A percentile compares a stretch with the other conserved stretches of the same genome.
Evolutionary conservation across 2,113 vertebrate species (phyloP).

Genomic region (Pterocles orientalis): DNA sequence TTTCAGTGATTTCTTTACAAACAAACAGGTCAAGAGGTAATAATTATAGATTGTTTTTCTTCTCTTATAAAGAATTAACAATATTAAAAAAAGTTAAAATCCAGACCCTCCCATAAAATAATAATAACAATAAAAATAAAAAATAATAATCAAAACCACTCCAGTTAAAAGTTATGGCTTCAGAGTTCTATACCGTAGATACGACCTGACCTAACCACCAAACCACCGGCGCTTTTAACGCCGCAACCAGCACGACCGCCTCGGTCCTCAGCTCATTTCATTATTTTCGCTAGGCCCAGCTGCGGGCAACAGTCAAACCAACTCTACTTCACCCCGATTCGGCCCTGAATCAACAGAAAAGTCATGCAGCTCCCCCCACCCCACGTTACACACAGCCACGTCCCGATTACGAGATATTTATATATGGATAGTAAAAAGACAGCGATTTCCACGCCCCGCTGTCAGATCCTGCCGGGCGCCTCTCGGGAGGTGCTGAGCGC

Average conservation of each 20-base stretch:
- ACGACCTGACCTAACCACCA: slow-evolving; percentile 44
- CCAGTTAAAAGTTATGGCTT: slow-evolving; percentile 86
- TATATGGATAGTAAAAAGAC: slow-evolving; percentile 12
- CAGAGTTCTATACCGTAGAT: slow-evolving; percentile 65
- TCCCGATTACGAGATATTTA: slow-evolving; percentile 62
- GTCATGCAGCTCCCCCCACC: slow-evolving; percentile 62
- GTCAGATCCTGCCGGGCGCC: not conserved
- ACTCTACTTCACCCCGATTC: not conserved
- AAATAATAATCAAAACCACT: slow-evolving; percentile 64
- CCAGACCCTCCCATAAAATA: slow-evolving; percentile 69
- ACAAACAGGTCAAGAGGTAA: slow-evolving; percentile 81
- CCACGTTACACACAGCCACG: slow-evolving; percentile 62
- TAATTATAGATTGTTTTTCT: slow-evolving; percentile 72
- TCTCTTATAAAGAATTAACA: slow-evolving; percentile 79
- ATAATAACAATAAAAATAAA: slow-evolving; percentile 14
- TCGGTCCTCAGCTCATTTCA: not conserved
- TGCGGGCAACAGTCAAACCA: not conserved
- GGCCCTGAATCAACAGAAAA: slow-evolving; percentile 21
- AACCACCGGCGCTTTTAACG: not conserved
- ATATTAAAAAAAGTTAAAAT: slow-evolving; percentile 79
- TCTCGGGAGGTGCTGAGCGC: not conserved
- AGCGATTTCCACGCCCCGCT: slow-evolving; percentile 52
- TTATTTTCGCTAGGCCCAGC: not conserved
- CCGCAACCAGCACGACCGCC: not conserved
- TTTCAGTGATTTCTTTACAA: slow-evolving; percentile 81